A percentile compares a stretch with the other conserved stretches of the same genome.
These are phyloP conservation scores for Tetropium fuscum DNA, from an alignment of 2,888 invertebrate genomes.

Conservation along the genomic window DNA sequence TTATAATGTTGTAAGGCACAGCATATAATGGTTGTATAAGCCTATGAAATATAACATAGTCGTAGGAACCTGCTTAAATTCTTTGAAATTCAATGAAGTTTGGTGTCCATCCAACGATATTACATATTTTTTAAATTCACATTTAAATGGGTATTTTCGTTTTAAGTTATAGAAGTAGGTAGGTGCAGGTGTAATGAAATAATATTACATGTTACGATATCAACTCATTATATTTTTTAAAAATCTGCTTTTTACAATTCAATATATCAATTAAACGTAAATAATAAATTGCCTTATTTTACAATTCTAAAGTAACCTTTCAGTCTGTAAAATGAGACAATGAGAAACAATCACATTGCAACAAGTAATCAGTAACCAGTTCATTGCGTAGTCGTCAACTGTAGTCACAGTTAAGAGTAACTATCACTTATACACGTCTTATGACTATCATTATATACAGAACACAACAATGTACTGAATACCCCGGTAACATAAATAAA, in stretches of 20 bases:
- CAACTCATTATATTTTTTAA: neutral
- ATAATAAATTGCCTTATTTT: neutral
- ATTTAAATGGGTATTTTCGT: no score
- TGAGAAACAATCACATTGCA: slow-evolving; percentile 1
- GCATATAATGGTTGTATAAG: no score
- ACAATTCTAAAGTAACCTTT: neutral
- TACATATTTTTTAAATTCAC: no score
- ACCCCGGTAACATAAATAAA: neutral
- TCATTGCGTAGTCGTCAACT: slow-evolving; percentile 2
- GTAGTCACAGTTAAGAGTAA: neutral
- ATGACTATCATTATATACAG: neutral
- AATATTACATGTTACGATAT: no score
- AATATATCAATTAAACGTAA: neutral
- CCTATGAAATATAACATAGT: no score
- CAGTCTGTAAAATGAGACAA: neutral
- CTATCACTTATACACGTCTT: neutral
- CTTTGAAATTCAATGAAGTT: no score
- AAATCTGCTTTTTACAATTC: neutral
- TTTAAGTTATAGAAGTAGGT: no score
- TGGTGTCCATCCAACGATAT: no score
- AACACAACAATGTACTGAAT: no score
- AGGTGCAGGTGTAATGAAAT: no score
- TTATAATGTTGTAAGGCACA: no score
- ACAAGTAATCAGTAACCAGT: neutral
- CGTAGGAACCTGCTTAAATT: no score